Evolutionary conservation across 2,797 vertebrate species (phyloP).

Genomic region (Ptychadena robeensis): DNA sequence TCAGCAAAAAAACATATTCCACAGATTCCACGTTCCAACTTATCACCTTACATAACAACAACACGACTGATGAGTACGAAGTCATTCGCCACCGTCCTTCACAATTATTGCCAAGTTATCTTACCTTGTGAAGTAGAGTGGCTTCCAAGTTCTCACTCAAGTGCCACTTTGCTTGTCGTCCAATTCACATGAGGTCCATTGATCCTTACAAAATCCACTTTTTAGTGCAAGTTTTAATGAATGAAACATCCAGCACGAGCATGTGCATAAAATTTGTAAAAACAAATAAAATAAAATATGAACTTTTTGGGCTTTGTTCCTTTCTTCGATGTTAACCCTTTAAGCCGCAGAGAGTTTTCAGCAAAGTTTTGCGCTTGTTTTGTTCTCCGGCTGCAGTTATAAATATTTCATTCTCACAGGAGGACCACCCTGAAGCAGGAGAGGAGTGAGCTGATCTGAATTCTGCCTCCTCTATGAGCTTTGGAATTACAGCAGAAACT

Average conservation of each 20-base stretch:
- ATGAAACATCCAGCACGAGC: conserved; percentile 34
- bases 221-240: conserved; percentile 7
- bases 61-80: not conserved
- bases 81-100: not conserved
- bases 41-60: not conserved
- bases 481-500: conserved; percentile 29
- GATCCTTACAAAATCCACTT: conserved; percentile 46
- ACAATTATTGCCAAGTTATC: conserved; percentile 30
- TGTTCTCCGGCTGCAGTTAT: conserved; percentile 50
- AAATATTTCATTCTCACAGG: conserved; percentile 56
- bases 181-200: conserved; percentile 18
- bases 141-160: conserved; percentile 13
- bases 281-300: not conserved
- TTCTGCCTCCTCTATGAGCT: conserved; percentile 25
- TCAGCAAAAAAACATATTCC: not conserved
- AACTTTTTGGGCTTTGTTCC: not conserved
- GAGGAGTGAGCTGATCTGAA: conserved; percentile 50
- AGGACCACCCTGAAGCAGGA: conserved; percentile 60
- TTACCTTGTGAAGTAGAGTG: conserved; percentile 17
- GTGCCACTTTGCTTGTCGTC: not conserved
- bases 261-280: not conserved
- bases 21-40: not conserved
- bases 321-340: conserved; percentile 34
- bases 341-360: conserved; percentile 23
- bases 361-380: conserved; percentile 49